These are phyloP conservation scores for Trypoxylus dichotomus DNA, from an alignment of 1,140 invertebrate species.

Conservation along the genomic window DNA sequence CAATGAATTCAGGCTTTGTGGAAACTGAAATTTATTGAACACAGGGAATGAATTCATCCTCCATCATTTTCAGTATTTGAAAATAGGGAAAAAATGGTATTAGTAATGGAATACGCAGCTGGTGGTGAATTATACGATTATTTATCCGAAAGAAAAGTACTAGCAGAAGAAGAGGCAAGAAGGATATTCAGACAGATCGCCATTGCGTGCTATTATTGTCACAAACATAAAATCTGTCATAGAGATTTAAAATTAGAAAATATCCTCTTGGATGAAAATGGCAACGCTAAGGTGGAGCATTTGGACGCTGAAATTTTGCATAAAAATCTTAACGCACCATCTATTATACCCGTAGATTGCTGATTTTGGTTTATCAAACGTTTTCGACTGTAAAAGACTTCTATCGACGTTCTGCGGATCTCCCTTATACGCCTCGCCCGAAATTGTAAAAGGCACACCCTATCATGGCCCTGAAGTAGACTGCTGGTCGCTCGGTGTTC, in stretches of 20 bases:
- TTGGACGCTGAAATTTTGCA: no score
- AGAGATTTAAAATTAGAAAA: slow-evolving; percentile 99
- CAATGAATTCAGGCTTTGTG: no score
- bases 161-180: slow-evolving; percentile 90
- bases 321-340: no score
- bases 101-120: slow-evolving; percentile 99
- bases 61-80: slow-evolving; percentile 80
- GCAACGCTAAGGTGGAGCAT: slow-evolving; percentile 85
- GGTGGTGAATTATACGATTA: slow-evolving; percentile 99
- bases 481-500: slow-evolving; percentile 96
- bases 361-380: slow-evolving; percentile 98
- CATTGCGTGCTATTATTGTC: slow-evolving; percentile 97
- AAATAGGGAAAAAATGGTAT: slow-evolving; percentile 97
- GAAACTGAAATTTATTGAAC: no score
- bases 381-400: slow-evolving; percentile 87
- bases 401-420: slow-evolving; percentile 97
- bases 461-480: slow-evolving; percentile 96
- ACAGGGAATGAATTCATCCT: no score
- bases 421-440: slow-evolving; percentile 96
- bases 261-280: slow-evolving; percentile 92
- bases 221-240: slow-evolving; percentile 98
- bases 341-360: slow-evolving; percentile 75
- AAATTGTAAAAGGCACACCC: slow-evolving; percentile 97
- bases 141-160: slow-evolving; percentile 87
- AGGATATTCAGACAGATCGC: slow-evolving; percentile 97